A percentile compares a stretch with the other conserved stretches of the same genome.
Conservation (phyloP, 1,140 invertebrate genomes). For the Helicoverpa zea region DNA sequence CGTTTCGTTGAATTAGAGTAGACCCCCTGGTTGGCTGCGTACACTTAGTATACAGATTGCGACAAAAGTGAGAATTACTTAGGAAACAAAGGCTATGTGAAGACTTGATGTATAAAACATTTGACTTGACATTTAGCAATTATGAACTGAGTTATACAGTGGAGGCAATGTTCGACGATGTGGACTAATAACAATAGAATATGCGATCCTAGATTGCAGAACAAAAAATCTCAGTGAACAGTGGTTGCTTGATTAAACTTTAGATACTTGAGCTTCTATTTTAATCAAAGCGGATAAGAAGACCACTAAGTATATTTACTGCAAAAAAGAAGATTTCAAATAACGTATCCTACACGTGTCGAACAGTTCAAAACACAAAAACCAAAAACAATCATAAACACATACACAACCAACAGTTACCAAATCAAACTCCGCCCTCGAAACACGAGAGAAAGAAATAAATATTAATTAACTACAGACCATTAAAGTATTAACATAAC, state of each 20-base stretch:
- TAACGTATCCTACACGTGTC: too few relatives aligned
- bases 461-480: slow-evolving; percentile 42
- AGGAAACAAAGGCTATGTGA: slow-evolving; percentile 47
- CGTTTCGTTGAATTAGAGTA: too few relatives aligned
- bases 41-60: slow-evolving; percentile 61
- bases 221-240: too few relatives aligned
- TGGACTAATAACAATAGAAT: too few relatives aligned
- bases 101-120: slow-evolving; percentile 5
- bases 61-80: slow-evolving; percentile 61
- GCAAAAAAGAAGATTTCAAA: too few relatives aligned
- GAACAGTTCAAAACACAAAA: neutral
- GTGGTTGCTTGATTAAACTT: too few relatives aligned
- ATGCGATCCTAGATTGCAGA: too few relatives aligned
- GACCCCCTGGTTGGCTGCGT: slow-evolving; percentile 51
- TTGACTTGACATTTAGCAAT: slow-evolving; percentile 12
- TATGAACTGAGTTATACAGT: neutral
- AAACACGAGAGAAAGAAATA: slow-evolving; percentile 36
- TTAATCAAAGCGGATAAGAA: too few relatives aligned
- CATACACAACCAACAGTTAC: neutral
- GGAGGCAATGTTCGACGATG: too few relatives aligned
- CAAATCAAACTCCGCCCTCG: neutral
- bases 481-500: slow-evolving; percentile 30
- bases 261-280: too few relatives aligned
- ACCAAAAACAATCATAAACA: neutral
- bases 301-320: too few relatives aligned